phyloP scores from a whole-genome alignment of 2,888 invertebrate genomes.

The Diploptera punctata region DNA sequence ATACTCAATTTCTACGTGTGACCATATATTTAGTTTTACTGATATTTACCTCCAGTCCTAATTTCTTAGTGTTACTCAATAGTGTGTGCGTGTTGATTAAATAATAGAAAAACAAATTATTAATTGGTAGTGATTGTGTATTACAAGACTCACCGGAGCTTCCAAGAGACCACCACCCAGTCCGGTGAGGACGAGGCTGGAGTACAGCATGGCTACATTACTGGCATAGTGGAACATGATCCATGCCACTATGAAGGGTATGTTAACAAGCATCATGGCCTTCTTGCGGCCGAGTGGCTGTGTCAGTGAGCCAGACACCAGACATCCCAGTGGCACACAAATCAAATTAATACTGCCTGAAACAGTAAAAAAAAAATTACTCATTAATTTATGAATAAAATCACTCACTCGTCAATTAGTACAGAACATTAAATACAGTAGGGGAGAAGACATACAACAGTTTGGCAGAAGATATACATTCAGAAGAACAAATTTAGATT shows the following conservation, averaged over 20 bases:
- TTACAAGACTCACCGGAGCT: slow-evolving; percentile 80
- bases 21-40: too few relatives aligned
- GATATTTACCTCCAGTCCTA: too few relatives aligned
- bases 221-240: slow-evolving; percentile 72
- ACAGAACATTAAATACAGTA: not conserved
- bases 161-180: slow-evolving; percentile 79
- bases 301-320: slow-evolving; percentile 74
- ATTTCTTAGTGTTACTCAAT: too few relatives aligned
- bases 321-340: slow-evolving; percentile 79
- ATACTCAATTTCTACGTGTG: too few relatives aligned
- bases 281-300: slow-evolving; percentile 73
- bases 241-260: slow-evolving; percentile 80
- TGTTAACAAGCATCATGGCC: slow-evolving; percentile 77
- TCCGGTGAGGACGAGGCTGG: slow-evolving; percentile 74
- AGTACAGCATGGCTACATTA: slow-evolving; percentile 68
- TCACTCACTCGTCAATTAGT: too few relatives aligned
- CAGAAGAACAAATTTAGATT: too few relatives aligned
- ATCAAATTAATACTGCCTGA: slow-evolving; percentile 73
- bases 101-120: too few relatives aligned
- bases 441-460: not conserved
- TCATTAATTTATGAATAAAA: too few relatives aligned
- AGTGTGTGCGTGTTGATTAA: too few relatives aligned
- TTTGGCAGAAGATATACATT: too few relatives aligned
- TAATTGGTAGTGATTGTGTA: too few relatives aligned
- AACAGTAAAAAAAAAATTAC: too few relatives aligned